Evolutionary conservation across 1,140 invertebrate genomes (phyloP).

Genomic region (Sitobion miscanthi): DNA sequence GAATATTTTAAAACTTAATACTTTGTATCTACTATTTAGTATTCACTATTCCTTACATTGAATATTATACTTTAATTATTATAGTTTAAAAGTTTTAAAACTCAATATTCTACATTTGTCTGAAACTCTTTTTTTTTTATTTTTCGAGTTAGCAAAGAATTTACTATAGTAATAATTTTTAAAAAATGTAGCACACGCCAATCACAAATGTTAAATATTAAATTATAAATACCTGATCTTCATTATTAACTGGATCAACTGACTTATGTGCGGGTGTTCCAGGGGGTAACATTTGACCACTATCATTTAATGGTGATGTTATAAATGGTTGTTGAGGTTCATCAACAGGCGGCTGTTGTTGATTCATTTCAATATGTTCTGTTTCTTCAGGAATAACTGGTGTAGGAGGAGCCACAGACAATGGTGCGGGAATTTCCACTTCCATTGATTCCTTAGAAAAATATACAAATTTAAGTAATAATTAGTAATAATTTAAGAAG

Average conservation of each 20-base stretch:
- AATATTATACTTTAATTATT: neutral
- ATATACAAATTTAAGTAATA: neutral
- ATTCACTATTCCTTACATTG: too few relatives aligned
- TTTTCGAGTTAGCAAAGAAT: neutral
- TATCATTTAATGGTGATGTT: slow-evolving; percentile 59
- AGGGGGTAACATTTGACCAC: slow-evolving; percentile 46
- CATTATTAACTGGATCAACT: slow-evolving; percentile 29
- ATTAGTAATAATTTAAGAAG: neutral
- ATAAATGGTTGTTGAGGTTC: slow-evolving; percentile 57
- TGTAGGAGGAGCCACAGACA: slow-evolving; percentile 57
- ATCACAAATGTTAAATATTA: neutral
- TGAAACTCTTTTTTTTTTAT: neutral
- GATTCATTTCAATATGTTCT: slow-evolving; percentile 30
- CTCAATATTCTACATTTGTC: neutral
- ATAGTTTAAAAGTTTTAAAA: neutral
- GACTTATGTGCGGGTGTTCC: slow-evolving; percentile 3
- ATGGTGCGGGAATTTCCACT: slow-evolving; percentile 21
- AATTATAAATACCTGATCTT: slow-evolving; percentile 37
- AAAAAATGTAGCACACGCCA: neutral
- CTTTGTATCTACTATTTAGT: too few relatives aligned
- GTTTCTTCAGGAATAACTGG: slow-evolving; percentile 58
- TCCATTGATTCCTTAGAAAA: slow-evolving; percentile 48
- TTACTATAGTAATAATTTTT: neutral
- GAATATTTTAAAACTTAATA: too few relatives aligned
- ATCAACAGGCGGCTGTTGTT: slow-evolving; percentile 13